A percentile compares a stretch with the other conserved stretches of the same genome.
phyloP scores from a whole-genome alignment of 2,888 invertebrate genomes.

The Archaeoteleia sp. region DNA sequence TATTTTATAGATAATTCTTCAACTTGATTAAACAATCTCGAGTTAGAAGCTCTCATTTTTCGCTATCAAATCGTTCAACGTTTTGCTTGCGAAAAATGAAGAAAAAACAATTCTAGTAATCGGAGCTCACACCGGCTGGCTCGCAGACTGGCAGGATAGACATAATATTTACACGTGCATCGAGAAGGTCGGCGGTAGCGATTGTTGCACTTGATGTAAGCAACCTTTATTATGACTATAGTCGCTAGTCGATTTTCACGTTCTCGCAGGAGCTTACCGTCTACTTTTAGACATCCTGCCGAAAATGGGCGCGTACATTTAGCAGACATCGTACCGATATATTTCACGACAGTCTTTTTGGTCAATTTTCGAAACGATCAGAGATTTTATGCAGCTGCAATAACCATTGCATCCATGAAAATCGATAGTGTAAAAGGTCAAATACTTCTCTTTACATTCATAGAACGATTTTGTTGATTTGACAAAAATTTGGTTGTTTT shows the following conservation, averaged over 20 bases:
- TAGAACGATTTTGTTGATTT: no score
- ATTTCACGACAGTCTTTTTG: conserved; percentile 36
- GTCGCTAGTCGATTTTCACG: conserved; percentile 40
- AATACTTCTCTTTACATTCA: no score
- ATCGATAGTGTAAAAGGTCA: no score
- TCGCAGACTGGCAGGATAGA: conserved; percentile 37
- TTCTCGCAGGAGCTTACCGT: conserved; percentile 19
- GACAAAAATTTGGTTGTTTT: no score
- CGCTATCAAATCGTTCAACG: no score
- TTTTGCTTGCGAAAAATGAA: background rate
- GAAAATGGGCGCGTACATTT: conserved; percentile 11
- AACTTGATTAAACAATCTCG: no score
- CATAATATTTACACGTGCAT: conserved; percentile 50
- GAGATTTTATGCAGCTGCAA: no score
- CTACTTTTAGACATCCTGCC: conserved; percentile 39
- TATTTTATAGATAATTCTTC: no score
- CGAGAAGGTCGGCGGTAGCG: conserved; percentile 42
- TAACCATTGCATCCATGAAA: no score
- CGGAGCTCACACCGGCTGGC: conserved; percentile 37
- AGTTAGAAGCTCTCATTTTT: no score
- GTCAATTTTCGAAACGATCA: no score
- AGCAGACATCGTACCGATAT: conserved; percentile 29
- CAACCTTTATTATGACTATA: conserved; percentile 45
- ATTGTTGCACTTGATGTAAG: conserved; percentile 41
- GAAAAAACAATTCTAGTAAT: conserved; percentile 42